Base-by-base conservation (phyloP, 2,113 vertebrate species). In the Haemorhous mexicanus region DNA sequence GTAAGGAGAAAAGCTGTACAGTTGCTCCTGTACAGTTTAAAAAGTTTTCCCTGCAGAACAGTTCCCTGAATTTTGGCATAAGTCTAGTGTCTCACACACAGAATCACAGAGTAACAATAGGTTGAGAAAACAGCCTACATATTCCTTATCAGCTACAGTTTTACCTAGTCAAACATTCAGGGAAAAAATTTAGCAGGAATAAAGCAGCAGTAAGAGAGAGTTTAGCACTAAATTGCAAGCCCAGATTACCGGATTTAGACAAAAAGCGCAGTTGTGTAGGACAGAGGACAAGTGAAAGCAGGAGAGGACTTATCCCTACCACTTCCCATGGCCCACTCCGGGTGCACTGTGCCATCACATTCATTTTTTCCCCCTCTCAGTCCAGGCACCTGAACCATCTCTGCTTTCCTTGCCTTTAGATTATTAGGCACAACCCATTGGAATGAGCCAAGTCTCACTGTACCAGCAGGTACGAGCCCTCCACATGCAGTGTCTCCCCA, bases 401-500 rank as follows among this genome's bases (percentile, higher is more conserved):
- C 15, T 44, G 21, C 16, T 77, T 9, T 44, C 35, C 33, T 41
- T 4, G 0, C n/a, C 26, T 79, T 75, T 46, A 39, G 30, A 56
- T 63, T 47, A 21, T 46, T 56, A 28, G 0, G 7, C 26, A 68
- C 11, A 79, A 28, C 10, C 5, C 8, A 5, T 13, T 0, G 11
- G 11, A 76, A 39, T 6, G 41, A 69, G 26, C 30, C n/a, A 37
- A 63, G 41, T 24, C 55, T 58, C 49, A 14, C 4, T 50, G 14
- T 46, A 64, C 26, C n/a, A 35, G 9, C 32, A 33, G 33, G 7
- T 37, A 19, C 0, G 0, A 77, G 33, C 32, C 39, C 43, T 66
- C 16, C 43, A 37, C 3, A 5, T 37, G 55, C 7, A 26, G 21
- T 35, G 23, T 33, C 11, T 88, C 24, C 7, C 11, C 32, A 53